These are phyloP conservation scores for Athalia cordata DNA, from an alignment of 2,888 invertebrate genomes.

Conservation along the genomic window DNA sequence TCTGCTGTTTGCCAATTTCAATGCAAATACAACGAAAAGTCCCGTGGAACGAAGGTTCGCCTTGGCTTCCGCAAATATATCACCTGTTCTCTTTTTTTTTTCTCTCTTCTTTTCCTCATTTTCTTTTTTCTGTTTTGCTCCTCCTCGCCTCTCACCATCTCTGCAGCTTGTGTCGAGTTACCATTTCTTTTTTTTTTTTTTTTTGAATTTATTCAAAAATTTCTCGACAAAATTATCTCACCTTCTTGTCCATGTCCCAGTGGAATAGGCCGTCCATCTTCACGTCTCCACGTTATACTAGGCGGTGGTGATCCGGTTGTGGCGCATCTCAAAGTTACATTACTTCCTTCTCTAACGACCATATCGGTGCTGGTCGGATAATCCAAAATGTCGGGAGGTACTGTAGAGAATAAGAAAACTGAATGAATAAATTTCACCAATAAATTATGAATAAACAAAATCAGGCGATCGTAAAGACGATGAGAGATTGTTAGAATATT, in stretches of 20 bases:
- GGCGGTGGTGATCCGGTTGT: conserved; percentile 88
- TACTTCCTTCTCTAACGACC: conserved; percentile 90
- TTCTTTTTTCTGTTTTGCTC: background rate
- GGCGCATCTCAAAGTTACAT: conserved; percentile 89
- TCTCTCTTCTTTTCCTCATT: background rate
- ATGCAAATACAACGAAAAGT: conserved; percentile 63
- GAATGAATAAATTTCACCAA: too few relatives aligned
- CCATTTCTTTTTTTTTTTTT: conserved; percentile 4
- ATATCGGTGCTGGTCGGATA: conserved; percentile 90
- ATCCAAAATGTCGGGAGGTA: conserved; percentile 90
- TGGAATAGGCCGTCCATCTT: conserved; percentile 85
- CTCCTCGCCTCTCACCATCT: background rate
- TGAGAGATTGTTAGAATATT: too few relatives aligned
- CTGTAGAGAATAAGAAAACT: conserved; percentile 71
- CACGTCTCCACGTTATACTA: conserved; percentile 90
- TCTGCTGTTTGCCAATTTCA: conserved; percentile 63
- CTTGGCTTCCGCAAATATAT: conserved; percentile 59
- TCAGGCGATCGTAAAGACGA: too few relatives aligned
- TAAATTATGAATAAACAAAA: too few relatives aligned
- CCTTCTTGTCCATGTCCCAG: conserved; percentile 82
- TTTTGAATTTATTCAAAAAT: background rate
- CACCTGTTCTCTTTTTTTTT: conserved; percentile 48
- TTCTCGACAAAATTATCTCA: conserved; percentile 63
- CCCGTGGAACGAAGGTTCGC: conserved; percentile 46
- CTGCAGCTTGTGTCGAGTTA: background rate